Conservation (phyloP, 1,140 invertebrate genomes). For the Camponotus floridanus region DNA sequence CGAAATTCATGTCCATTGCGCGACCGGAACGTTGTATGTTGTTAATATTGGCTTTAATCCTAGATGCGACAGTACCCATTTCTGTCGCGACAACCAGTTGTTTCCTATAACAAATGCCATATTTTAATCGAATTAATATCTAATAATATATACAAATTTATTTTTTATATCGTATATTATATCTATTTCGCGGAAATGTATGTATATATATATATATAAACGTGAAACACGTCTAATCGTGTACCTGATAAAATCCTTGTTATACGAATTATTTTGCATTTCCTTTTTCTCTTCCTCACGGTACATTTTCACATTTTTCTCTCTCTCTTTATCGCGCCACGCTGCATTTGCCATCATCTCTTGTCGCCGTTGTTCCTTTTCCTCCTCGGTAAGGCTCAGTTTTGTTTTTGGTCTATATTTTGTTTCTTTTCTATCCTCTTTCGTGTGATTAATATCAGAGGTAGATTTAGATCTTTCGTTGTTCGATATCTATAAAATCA, state of each 20-base stretch:
- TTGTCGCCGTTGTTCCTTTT: slow-evolving; percentile 90
- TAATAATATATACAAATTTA: not conserved
- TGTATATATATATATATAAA: not conserved
- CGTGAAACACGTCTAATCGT: not conserved
- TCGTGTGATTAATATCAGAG: not conserved
- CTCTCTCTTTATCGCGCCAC: slow-evolving; percentile 90
- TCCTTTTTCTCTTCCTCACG: slow-evolving; percentile 89
- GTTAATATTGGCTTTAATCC: slow-evolving; percentile 93
- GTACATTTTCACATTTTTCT: slow-evolving; percentile 89
- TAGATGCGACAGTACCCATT: slow-evolving; percentile 89
- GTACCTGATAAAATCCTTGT: slow-evolving; percentile 87
- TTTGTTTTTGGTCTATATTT: slow-evolving; percentile 63
- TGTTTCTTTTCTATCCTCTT: slow-evolving; percentile 32
- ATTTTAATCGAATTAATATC: slow-evolving; percentile 23
- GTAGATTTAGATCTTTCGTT: slow-evolving; percentile 8
- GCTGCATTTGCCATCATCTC: slow-evolving; percentile 95
- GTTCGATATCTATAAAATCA: not conserved
- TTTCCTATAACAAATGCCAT: slow-evolving; percentile 86
- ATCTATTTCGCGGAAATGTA: not conserved
- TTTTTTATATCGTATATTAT: not conserved
- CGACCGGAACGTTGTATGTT: slow-evolving; percentile 91
- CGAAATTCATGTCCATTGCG: slow-evolving; percentile 92
- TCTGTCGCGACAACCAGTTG: slow-evolving; percentile 90
- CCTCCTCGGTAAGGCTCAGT: slow-evolving; percentile 88
- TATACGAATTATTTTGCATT: slow-evolving; percentile 83